phyloP scores from a whole-genome alignment of 1,140 invertebrate genomes.

The Drosophila grimshawi region DNA sequence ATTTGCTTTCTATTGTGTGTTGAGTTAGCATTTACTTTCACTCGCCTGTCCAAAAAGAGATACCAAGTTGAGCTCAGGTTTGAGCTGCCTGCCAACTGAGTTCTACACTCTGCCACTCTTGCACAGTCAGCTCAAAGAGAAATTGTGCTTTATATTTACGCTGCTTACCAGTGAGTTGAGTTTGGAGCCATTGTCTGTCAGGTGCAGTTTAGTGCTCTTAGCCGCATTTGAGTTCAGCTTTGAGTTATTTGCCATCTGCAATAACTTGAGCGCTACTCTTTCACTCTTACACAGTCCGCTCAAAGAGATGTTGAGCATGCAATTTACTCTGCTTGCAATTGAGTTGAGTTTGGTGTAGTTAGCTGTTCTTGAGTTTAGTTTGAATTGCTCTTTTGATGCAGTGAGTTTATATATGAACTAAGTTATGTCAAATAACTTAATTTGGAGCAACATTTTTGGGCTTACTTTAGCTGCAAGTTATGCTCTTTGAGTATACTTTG shows the following conservation, averaged over 20 bases:
- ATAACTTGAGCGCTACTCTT: not conserved
- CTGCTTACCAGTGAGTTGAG: not conserved
- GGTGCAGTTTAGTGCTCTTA: not conserved
- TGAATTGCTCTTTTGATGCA: not conserved
- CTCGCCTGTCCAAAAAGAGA: conserved; percentile 1
- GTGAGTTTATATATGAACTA: not conserved
- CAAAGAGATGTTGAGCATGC: not conserved
- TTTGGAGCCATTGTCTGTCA: not conserved
- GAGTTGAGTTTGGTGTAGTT: not conserved
- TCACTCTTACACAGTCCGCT: not conserved
- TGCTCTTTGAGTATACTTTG: not conserved
- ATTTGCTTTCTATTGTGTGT: not conserved
- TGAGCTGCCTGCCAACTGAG: not conserved
- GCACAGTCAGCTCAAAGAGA: not conserved
- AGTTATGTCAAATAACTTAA: not conserved
- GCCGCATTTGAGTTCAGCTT: not conserved
- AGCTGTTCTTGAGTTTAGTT: not conserved
- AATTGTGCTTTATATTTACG: not conserved
- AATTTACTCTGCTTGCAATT: not conserved
- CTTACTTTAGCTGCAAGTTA: not conserved
- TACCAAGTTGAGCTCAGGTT: not conserved
- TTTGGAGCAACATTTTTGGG: not conserved
- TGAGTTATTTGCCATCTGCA: not conserved
- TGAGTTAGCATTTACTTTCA: not conserved
- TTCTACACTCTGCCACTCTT: not conserved